These are phyloP conservation scores for Cosmia pyralina DNA, from an alignment of 2,888 invertebrate species.

Conservation along the genomic window DNA sequence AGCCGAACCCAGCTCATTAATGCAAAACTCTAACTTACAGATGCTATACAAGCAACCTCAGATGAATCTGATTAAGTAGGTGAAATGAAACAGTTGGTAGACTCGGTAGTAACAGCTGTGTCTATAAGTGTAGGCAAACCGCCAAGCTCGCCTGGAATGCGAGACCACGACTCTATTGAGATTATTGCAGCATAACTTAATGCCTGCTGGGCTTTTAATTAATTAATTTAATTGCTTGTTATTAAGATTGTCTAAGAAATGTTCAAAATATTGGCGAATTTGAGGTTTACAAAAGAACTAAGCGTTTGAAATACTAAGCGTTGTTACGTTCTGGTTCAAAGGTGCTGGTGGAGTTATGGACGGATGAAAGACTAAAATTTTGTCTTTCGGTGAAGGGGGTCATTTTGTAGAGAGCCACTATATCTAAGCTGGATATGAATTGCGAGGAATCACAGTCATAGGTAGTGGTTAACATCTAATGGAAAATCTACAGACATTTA, in stretches of 20 bases:
- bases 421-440: too few species aligned
- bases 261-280: not conserved
- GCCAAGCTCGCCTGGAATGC: conserved; percentile 50
- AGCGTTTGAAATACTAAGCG: not conserved
- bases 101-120: conserved; percentile 13
- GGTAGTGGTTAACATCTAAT: not conserved
- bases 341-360: not conserved
- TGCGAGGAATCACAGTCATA: too few species aligned
- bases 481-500: conserved; percentile 2
- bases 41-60: not conserved
- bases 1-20: not conserved
- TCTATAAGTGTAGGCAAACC: conserved; percentile 25
- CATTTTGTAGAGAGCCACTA: too few species aligned
- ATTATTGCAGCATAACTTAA: conserved; percentile 26
- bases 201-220: conserved; percentile 31
- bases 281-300: not conserved
- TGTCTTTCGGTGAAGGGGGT: not conserved
- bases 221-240: conserved; percentile 36
- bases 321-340: not conserved
- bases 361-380: not conserved
- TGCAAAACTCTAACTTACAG: too few species aligned
- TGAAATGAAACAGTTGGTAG: conserved; percentile 2
- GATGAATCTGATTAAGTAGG: conserved; percentile 14
- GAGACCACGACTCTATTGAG: conserved; percentile 45
- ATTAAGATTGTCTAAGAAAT: not conserved